These are phyloP conservation scores for Brachycybe producta DNA, from an alignment of 2,888 invertebrate genomes.

Conservation along the genomic window DNA sequence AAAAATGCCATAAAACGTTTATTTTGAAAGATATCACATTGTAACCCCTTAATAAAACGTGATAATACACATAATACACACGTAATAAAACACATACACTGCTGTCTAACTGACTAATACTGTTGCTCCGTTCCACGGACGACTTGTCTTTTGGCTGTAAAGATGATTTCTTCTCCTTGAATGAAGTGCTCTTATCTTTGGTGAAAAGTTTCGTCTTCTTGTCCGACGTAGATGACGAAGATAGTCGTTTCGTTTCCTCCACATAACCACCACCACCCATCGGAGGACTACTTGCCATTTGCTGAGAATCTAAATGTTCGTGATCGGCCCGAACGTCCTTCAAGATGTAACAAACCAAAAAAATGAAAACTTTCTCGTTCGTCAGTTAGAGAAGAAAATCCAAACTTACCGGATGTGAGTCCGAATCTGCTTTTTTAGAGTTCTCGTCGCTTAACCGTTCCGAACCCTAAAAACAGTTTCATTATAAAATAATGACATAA, in stretches of 20 bases:
- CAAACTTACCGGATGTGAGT: slow-evolving; percentile 36
- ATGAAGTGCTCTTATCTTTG: slow-evolving; percentile 21
- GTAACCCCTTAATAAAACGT: too few relatives aligned
- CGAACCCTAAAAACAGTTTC: slow-evolving; percentile 21
- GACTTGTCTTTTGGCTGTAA: slow-evolving; percentile 36
- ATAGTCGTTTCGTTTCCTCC: slow-evolving; percentile 20
- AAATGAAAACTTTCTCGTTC: too few relatives aligned
- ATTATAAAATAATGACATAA: slow-evolving; percentile 1
- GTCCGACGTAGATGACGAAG: slow-evolving; percentile 19
- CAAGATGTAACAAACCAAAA: too few relatives aligned
- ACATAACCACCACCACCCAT: slow-evolving; percentile 13
- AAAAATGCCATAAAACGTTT: too few relatives aligned
- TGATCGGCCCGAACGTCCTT: slow-evolving; percentile 49
- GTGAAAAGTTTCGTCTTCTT: slow-evolving; percentile 24
- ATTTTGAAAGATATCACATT: too few relatives aligned
- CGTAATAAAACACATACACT: too few relatives aligned
- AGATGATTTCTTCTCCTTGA: slow-evolving; percentile 22
- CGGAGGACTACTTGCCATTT: slow-evolving; percentile 26
- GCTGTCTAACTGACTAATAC: slow-evolving; percentile 30
- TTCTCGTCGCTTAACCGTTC: slow-evolving; percentile 45
- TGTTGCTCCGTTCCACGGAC: slow-evolving; percentile 29
- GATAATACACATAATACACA: too few relatives aligned
- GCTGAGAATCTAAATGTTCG: slow-evolving; percentile 52
- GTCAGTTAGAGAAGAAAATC: not conserved
- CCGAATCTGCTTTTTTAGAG: slow-evolving; percentile 43